Conservation (phyloP, 2,797 vertebrate species). For the Pseudomugil tenellus region DNA sequence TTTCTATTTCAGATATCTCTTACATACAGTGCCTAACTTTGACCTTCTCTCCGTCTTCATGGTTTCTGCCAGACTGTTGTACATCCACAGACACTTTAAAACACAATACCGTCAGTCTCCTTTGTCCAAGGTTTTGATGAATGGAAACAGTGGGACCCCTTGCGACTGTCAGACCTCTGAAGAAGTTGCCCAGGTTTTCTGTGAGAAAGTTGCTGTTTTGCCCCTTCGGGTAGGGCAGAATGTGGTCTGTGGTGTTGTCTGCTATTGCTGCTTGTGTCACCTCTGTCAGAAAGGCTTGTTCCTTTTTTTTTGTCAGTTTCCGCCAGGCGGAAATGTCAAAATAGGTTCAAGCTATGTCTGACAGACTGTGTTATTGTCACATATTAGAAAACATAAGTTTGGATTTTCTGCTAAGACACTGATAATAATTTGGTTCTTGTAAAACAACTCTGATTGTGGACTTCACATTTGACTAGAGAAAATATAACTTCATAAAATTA, state of each 20-base stretch:
- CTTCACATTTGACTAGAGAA: not conserved
- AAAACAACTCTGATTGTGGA: not conserved
- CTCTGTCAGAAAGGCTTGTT: slow-evolving; percentile 70
- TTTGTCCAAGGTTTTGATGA: slow-evolving; percentile 41
- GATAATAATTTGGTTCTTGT: not conserved
- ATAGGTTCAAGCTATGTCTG: slow-evolving; percentile 53
- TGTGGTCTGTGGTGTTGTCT: slow-evolving; percentile 55
- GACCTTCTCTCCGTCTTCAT: not conserved
- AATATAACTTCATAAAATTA: not conserved
- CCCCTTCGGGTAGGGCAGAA: slow-evolving; percentile 34
- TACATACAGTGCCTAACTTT: slow-evolving; percentile 2
- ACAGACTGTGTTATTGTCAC: slow-evolving; percentile 33
- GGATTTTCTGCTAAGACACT: not conserved
- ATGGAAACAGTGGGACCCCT: slow-evolving; percentile 10
- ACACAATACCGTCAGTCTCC: slow-evolving; percentile 65
- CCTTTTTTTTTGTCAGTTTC: slow-evolving; percentile 80
- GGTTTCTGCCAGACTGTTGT: slow-evolving; percentile 16
- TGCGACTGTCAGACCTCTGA: slow-evolving; percentile 32
- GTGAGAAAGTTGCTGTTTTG: slow-evolving; percentile 24
- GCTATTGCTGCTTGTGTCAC: slow-evolving; percentile 43
- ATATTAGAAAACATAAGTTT: slow-evolving; percentile 14
- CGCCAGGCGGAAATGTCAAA: slow-evolving; percentile 77
- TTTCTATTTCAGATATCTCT: slow-evolving; percentile 2
- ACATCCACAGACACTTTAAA: slow-evolving; percentile 27
- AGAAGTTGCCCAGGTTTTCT: slow-evolving; percentile 35